Evolutionary conservation across 2,113 vertebrate species (phyloP).

Genomic region (Bujurquina vittata): DNA sequence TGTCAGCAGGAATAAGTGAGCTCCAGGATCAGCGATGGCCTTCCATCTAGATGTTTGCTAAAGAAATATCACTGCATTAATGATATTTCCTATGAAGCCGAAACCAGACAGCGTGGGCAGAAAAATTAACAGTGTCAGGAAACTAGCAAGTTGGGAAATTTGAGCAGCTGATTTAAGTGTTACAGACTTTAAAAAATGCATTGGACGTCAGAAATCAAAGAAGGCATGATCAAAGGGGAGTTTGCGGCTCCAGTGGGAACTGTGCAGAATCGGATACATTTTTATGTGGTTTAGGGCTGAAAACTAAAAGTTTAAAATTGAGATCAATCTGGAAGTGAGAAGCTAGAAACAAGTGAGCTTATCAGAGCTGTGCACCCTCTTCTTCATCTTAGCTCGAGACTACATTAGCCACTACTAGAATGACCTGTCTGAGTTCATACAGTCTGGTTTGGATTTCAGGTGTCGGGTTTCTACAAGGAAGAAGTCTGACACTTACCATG

Average conservation of each 20-base stretch:
- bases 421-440: background rate
- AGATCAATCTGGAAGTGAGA: background rate
- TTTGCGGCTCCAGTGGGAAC: background rate
- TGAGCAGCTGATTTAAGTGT: background rate
- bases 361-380: background rate
- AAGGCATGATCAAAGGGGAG: background rate
- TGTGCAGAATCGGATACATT: background rate
- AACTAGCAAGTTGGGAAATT: background rate
- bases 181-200: background rate
- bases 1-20: background rate
- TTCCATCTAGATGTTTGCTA: slow-evolving; percentile 1
- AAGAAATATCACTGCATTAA: background rate
- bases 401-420: background rate
- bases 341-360: background rate
- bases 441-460: background rate
- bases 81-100: background rate
- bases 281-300: background rate
- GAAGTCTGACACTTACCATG: background rate
- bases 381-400: background rate
- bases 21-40: background rate
- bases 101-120: background rate
- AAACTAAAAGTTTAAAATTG: background rate
- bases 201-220: background rate
- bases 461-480: background rate
- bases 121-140: background rate